phyloP scores from a whole-genome alignment of 1,140 invertebrate genomes.

The Macrosteles quadrilineatus region DNA sequence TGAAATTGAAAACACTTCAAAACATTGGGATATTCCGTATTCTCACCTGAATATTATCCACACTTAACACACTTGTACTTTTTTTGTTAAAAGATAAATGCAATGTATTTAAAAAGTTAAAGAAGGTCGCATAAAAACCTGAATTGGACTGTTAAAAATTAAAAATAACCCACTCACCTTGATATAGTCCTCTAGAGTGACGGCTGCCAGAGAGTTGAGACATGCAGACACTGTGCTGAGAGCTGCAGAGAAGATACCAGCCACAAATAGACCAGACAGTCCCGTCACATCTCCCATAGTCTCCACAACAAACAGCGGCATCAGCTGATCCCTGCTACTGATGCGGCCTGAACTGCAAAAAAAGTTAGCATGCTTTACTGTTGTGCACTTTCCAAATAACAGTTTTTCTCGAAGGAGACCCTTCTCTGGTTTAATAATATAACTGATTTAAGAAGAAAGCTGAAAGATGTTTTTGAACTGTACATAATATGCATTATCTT shows the following conservation, averaged over 20 bases:
- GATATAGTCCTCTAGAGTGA: conserved; percentile 83
- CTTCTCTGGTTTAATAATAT: no score
- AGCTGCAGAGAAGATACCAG: conserved; percentile 81
- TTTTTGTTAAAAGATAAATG: no score
- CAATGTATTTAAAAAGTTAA: no score
- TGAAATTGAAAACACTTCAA: no score
- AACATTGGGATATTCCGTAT: no score
- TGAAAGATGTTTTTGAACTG: no score
- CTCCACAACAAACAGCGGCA: conserved; percentile 80
- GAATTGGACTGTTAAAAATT: no score
- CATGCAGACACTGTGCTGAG: conserved; percentile 84
- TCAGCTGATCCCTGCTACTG: conserved; percentile 53
- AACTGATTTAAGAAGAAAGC: no score
- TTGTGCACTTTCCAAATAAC: neutral
- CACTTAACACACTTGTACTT: no score
- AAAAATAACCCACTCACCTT: conserved; percentile 48
- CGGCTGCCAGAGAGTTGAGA: conserved; percentile 81
- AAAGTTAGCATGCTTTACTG: neutral
- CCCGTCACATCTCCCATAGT: conserved; percentile 67
- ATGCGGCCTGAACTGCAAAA: conserved; percentile 30
- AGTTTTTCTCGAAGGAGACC: neutral
- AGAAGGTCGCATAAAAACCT: no score
- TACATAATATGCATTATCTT: no score
- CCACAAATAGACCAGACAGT: conserved; percentile 77
- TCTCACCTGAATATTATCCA: no score